Evolutionary conservation across 64 coral and sea anemone species (phyloP).

Genomic region (Montipora sp.): DNA sequence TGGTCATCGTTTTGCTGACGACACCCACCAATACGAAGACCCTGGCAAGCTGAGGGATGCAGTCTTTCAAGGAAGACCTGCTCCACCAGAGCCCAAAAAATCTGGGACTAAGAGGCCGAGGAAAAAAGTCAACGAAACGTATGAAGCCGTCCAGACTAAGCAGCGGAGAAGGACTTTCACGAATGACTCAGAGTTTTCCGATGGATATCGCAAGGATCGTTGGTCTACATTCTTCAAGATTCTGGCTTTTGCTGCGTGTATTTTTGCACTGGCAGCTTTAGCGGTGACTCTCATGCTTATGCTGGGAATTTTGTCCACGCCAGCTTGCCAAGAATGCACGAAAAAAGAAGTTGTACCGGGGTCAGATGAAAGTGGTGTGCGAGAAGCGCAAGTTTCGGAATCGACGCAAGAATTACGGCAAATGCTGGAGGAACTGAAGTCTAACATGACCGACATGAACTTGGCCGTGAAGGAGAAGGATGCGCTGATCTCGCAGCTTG

Average conservation of each 20-base stretch:
- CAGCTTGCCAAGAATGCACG: slow-evolving; percentile 35
- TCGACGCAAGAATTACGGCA: slow-evolving; percentile 16
- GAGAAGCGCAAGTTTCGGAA: neutral
- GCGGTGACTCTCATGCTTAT: slow-evolving; percentile 24
- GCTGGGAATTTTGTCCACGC: neutral
- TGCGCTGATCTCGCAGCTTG: slow-evolving; percentile 42
- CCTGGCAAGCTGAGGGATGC: slow-evolving; percentile 19
- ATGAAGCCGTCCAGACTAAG: slow-evolving; percentile 27
- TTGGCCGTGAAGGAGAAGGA: slow-evolving; percentile 24
- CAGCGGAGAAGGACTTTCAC: slow-evolving; percentile 29
- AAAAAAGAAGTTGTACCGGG: slow-evolving; percentile 8
- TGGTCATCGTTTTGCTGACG: neutral
- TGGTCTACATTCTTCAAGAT: slow-evolving; percentile 1
- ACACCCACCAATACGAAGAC: slow-evolving; percentile 67
- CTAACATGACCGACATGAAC: slow-evolving; percentile 34
- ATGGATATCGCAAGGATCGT: neutral
- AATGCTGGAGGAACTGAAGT: slow-evolving; percentile 22
- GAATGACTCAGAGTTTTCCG: neutral
- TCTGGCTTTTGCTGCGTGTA: neutral
- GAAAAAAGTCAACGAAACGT: slow-evolving; percentile 62
- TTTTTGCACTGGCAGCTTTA: slow-evolving; percentile 20
- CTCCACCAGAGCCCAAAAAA: slow-evolving; percentile 17
- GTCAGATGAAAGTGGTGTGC: neutral
- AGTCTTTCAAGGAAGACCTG: slow-evolving; percentile 7
- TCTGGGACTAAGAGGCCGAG: slow-evolving; percentile 41